Evolutionary conservation across 1,140 invertebrate species (phyloP), one percentile per base, ranked within the genome.

Genomic region (Lethrus apterus): DNA sequence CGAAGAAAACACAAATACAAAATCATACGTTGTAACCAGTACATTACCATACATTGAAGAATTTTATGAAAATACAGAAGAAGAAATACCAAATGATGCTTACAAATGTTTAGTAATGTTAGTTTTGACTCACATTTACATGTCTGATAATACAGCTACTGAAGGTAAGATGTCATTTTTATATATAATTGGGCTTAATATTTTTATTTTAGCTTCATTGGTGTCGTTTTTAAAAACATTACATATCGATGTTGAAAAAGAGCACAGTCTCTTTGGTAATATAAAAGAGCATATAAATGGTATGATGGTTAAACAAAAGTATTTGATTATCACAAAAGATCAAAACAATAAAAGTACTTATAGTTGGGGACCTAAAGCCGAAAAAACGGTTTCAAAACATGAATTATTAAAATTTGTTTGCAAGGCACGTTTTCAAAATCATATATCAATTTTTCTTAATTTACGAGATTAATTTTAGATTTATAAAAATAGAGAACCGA

Each of bases 91-190:
- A 14, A 35, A 42, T 34, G 56, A 62, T 51, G 40, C 29, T 14
- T n/a, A 55, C 20, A 59, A 58, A 48, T 46, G 59, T 26, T 34
- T 62, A 15, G 17, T 56, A 2, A 30, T 62, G 45, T 43, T 62
- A 3, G 33, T 62, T 46, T 51, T 62, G 40, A 50, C 50, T 13
- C 59, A 62, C 32, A 52, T 59, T 44, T 59, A 52, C 48, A 62
- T 62, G 59, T 50, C 55, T 2, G 53, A 56, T 38, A 44, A 46
- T 51, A 18, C 18, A 7, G 50, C 52, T 13, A 42, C 49, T 36
- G 57, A 62, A 45, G 44, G 59, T 62, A 43, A 43, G 10, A 43
- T 40, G 17, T 33, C 40, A 50, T n/a, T 21, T 26, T 17, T 1
- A 10, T 48, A 9, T 15, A 11, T 36, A 17, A 31, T 48, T 23